A percentile compares a stretch with the other conserved stretches of the same genome.
Conservation (phyloP, 2,797 vertebrate species). For the Chelon labrosus region DNA sequence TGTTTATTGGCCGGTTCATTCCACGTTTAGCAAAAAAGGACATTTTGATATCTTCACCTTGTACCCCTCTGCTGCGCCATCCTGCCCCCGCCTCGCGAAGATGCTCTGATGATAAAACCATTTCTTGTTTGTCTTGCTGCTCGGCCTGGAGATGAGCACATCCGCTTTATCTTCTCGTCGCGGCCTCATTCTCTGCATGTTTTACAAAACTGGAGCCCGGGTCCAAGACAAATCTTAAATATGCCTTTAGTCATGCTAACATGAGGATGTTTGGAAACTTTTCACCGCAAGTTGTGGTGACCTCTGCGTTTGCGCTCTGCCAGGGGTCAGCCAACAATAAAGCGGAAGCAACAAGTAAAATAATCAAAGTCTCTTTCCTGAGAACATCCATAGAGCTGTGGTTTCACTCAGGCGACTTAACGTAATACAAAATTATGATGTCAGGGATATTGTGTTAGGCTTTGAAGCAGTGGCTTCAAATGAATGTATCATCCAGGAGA, state of each 20-base stretch:
- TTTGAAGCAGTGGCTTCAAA: slow-evolving; percentile 2
- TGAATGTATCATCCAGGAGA: neutral
- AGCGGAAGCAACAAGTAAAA: slow-evolving; percentile 83
- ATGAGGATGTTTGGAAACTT: slow-evolving; percentile 79
- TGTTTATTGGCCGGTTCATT: slow-evolving; percentile 60
- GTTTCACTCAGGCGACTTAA: slow-evolving; percentile 47
- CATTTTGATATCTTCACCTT: slow-evolving; percentile 44
- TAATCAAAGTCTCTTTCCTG: slow-evolving; percentile 85
- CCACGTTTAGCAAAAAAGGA: slow-evolving; percentile 38
- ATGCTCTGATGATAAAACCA: slow-evolving; percentile 67
- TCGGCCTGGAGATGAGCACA: slow-evolving; percentile 74
- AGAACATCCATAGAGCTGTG: slow-evolving; percentile 66
- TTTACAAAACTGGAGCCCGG: slow-evolving; percentile 52
- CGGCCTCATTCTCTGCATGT: slow-evolving; percentile 60
- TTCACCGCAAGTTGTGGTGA: slow-evolving; percentile 71
- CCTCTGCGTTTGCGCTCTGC: slow-evolving; percentile 68
- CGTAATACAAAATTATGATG: slow-evolving; percentile 17
- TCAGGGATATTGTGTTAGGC: slow-evolving; percentile 10
- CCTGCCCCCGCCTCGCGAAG: slow-evolving; percentile 55
- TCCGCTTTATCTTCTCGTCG: slow-evolving; percentile 68
- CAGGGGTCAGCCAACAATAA: slow-evolving; percentile 81
- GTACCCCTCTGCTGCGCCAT: slow-evolving; percentile 44
- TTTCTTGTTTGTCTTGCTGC: slow-evolving; percentile 70
- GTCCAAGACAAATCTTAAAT: slow-evolving; percentile 75
- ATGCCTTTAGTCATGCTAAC: slow-evolving; percentile 76